Evolutionary conservation across 2,113 vertebrate genomes (phyloP).

Genomic region (Conger conger): DNA sequence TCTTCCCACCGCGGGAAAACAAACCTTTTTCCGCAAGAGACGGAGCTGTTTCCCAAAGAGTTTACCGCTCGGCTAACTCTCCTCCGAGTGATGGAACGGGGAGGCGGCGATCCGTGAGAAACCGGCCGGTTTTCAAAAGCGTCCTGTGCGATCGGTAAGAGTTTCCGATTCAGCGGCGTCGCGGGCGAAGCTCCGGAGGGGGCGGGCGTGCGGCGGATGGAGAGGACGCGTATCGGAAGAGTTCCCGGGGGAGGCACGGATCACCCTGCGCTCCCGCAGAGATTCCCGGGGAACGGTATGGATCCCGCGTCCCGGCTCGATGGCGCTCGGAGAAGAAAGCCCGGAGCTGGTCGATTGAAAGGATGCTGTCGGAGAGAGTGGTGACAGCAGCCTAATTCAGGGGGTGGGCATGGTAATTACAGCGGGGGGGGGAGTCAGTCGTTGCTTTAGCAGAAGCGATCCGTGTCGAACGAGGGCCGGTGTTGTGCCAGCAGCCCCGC

Average conservation of each 20-base stretch:
- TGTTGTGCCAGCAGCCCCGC: neutral
- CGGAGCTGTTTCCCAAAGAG: too few relatives aligned
- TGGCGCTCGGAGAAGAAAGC: neutral
- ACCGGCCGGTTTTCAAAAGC: neutral
- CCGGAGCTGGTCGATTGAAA: neutral
- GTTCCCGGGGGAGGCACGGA: neutral
- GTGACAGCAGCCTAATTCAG: neutral
- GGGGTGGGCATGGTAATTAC: neutral
- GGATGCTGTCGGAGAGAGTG: neutral
- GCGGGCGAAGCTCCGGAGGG: neutral
- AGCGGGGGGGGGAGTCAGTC: neutral
- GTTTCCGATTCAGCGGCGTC: neutral
- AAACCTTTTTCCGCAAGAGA: neutral
- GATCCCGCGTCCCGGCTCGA: neutral
- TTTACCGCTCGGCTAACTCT: too few relatives aligned
- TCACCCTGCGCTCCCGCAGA: neutral
- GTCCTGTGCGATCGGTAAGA: neutral
- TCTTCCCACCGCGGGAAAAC: neutral
- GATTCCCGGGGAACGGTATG: neutral
- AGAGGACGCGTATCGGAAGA: neutral
- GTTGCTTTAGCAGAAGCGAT: neutral
- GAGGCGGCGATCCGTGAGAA: too few relatives aligned
- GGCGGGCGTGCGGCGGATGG: neutral
- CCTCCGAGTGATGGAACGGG: too few relatives aligned
- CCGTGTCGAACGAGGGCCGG: neutral